Evolutionary conservation across 2,888 invertebrate species (phyloP).

Genomic region (Drosophila sordidula): DNA sequence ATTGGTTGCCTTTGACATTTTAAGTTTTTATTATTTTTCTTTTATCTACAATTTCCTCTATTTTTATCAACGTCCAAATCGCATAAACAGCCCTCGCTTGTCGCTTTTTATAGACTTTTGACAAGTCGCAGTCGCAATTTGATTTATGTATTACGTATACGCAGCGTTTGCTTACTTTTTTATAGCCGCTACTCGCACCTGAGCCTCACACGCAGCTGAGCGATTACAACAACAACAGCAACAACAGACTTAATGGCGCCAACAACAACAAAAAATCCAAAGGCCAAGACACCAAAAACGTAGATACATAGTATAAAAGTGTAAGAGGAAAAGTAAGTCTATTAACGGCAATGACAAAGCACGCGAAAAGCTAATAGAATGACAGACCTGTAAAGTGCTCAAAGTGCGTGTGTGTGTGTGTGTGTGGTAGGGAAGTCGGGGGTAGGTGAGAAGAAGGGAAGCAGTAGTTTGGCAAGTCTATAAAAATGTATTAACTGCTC

Average conservation of each 20-base stretch:
- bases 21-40: no score
- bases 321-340: constrained; percentile 71
- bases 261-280: constrained; percentile 9
- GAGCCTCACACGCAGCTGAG: constrained; percentile 62
- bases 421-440: neutral
- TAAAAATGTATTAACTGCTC: constrained; percentile 76
- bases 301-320: constrained; percentile 25
- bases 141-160: constrained; percentile 65
- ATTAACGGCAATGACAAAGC: constrained; percentile 79
- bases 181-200: constrained; percentile 61
- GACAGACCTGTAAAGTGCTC: constrained; percentile 59
- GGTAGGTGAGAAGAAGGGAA: constrained; percentile 5
- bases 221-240: constrained; percentile 54
- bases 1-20: no score
- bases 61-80: neutral
- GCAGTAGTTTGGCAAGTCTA: constrained; percentile 76
- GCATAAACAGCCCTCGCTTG: neutral
- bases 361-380: constrained; percentile 82
- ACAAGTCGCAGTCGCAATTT: constrained; percentile 42
- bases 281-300: constrained; percentile 26
- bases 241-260: constrained; percentile 37
- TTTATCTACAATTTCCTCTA: neutral
- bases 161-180: constrained; percentile 55
- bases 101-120: constrained; percentile 23
- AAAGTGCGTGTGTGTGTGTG: neutral